Conservation (phyloP, 1,140 invertebrate genomes). For the Tenebrio molitor region DNA sequence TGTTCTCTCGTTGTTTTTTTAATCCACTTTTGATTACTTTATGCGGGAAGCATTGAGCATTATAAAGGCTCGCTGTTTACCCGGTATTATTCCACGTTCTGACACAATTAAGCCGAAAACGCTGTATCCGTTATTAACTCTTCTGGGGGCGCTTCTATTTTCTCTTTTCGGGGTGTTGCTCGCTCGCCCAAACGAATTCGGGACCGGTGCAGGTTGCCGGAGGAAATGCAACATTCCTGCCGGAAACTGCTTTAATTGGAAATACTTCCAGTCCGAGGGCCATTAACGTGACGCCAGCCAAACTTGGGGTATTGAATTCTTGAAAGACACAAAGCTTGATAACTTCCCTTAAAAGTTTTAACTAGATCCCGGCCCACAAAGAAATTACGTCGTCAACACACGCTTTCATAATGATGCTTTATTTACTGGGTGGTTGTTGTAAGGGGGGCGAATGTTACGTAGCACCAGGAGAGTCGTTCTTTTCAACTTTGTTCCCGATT, state of each 20-base stretch:
- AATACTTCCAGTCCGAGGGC: slow-evolving; percentile 21
- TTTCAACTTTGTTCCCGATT: no score
- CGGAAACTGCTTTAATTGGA: slow-evolving; percentile 16
- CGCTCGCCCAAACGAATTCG: no score
- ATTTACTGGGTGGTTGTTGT: no score
- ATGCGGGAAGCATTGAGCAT: neutral
- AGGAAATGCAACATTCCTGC: slow-evolving; percentile 1
- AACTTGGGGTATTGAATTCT: slow-evolving; percentile 31
- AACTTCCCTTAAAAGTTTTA: slow-evolving; percentile 28
- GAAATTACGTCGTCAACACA: neutral
- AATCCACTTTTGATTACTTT: slow-evolving; percentile 13
- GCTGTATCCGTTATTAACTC: no score
- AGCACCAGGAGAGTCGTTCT: no score
- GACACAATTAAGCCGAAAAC: no score
- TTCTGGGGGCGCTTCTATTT: no score
- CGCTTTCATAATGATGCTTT: no score
- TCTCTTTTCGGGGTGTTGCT: no score
- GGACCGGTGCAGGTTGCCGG: neutral
- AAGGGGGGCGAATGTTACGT: no score
- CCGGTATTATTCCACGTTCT: no score
- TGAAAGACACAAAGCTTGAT: slow-evolving; percentile 23
- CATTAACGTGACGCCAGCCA: neutral
- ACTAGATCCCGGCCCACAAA: neutral
- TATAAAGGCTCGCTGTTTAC: no score
- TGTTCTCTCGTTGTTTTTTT: slow-evolving; percentile 6